Base-by-base conservation (phyloP, 2,797 vertebrate species). In the Sardinella longiceps region DNA sequence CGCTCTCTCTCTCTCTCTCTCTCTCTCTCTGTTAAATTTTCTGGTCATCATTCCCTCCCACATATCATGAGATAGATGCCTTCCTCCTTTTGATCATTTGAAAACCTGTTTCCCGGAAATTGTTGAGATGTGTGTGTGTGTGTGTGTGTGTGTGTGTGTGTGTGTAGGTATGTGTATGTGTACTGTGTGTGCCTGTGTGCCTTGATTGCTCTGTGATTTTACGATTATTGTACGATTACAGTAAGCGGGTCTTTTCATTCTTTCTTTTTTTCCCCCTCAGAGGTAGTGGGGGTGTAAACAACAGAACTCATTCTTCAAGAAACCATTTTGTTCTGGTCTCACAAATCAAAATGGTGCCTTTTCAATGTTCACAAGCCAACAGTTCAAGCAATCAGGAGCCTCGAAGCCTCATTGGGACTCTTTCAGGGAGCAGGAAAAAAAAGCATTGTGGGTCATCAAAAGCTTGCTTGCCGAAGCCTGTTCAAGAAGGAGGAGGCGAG, bases 181-280 rank as follows among this genome's bases (percentile, higher is more conserved):
- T 53, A 15, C n/a, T n/a, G n/a, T n/a, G n/a, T n/a, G n/a, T n/a
- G n/a, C n/a, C n/a, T n/a, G n/a, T n/a, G n/a, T n/a, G n/a, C n/a
- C n/a, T n/a, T n/a, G n/a, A n/a, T n/a, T n/a, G n/a, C n/a, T 84
- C 89, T 88, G 84, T 90, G 91, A 93, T 92, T 94, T 93, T 91
- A 92, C 90, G 89, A 93, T 93, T 93, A 91, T 92, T 90, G 91
- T 86, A 30, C n/a, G n/a, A n/a, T n/a, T n/a, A n/a, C 82, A 88
- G 93, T 87, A 85, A 85, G n/a, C 28, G 66, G 50, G n/a, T n/a
- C n/a, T n/a, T n/a, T n/a, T n/a, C n/a, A n/a, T 7, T 37, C n/a
- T 25, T 82, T 37, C 18, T 37, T 9, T 25, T 18, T 25, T 82
- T 74, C 37, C 37, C 6, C 70, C 53, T 66, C 66, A 18, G 30